Percentiles rank a stretch among this genome's conserved stretches.
These are phyloP conservation scores for Ianthella basta DNA, from an alignment of 37 sponge, comb jelly and placozoan species.

Conservation along the genomic window DNA sequence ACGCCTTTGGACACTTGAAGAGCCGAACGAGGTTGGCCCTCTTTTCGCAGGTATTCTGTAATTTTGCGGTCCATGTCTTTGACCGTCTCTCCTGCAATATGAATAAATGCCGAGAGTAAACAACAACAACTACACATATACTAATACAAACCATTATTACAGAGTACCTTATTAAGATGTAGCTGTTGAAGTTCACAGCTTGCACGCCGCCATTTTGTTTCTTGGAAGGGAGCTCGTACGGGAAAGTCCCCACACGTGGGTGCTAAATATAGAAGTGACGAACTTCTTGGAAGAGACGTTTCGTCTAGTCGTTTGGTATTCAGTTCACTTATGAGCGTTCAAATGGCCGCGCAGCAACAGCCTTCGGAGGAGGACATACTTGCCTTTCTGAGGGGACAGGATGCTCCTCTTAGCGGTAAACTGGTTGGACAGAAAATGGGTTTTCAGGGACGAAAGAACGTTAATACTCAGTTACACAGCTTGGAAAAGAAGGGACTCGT, in stretches of 20 bases:
- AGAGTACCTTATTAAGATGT: too few relatives aligned
- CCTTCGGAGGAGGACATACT: slow-evolving; percentile 9
- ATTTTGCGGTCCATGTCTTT: not conserved
- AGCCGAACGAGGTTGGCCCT: slow-evolving; percentile 41
- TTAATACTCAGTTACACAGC: not conserved
- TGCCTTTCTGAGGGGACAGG: not conserved
- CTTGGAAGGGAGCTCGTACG: too few relatives aligned
- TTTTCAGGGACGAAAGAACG: slow-evolving; percentile 13
- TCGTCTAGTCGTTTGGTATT: too few relatives aligned
- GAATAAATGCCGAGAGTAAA: too few relatives aligned
- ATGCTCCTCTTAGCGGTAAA: not conserved
- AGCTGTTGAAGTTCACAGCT: too few relatives aligned
- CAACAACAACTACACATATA: too few relatives aligned
- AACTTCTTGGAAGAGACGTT: too few relatives aligned
- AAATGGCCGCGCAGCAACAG: not conserved
- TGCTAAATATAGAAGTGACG: too few relatives aligned
- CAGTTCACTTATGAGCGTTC: too few relatives aligned
- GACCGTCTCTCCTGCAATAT: not conserved
- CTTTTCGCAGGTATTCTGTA: not conserved
- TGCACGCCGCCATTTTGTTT: too few relatives aligned
- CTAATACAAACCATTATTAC: too few relatives aligned
- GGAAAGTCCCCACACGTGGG: too few relatives aligned
- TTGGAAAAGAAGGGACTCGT: not conserved
- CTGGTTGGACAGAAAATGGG: slow-evolving; percentile 13
- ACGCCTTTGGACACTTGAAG: slow-evolving; percentile 67